Conservation (phyloP, 2,113 vertebrate species). For the Chloebia gouldiae region DNA sequence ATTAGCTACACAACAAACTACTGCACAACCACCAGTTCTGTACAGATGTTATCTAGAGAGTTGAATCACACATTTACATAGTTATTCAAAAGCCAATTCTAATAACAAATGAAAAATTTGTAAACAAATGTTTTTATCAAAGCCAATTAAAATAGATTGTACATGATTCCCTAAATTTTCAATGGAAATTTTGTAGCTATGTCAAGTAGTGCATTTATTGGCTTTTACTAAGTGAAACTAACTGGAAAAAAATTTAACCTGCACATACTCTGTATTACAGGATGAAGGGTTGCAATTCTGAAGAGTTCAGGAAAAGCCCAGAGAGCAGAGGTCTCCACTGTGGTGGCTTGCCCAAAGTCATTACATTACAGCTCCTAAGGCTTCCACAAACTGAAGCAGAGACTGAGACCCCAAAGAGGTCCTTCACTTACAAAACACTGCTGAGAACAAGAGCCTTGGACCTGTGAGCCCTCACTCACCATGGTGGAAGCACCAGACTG, state of each 20-base stretch:
- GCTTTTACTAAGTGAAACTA: not conserved
- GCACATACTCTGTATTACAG: not conserved
- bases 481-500: not conserved
- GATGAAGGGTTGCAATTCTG: not conserved
- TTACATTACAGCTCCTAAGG: not conserved
- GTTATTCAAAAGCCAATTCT: slow-evolving; percentile 20
- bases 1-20: not conserved
- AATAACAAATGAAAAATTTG: not conserved
- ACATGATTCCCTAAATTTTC: not conserved
- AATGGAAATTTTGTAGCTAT: not conserved
- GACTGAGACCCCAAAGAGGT: not conserved
- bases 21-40: not conserved
- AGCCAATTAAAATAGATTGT: not conserved
- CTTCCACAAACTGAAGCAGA: not conserved
- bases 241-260: not conserved
- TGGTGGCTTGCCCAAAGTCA: not conserved
- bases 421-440: not conserved
- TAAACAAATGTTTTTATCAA: not conserved
- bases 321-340: not conserved
- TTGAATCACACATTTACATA: not conserved
- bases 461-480: not conserved
- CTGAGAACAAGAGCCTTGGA: not conserved
- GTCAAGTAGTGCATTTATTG: accelerated
- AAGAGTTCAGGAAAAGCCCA: not conserved
- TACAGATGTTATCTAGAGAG: not conserved